Evolutionary conservation across 2,888 invertebrate species (phyloP), one percentile per base, ranked within the genome.

Genomic region (Stomorhina lunata): DNA sequence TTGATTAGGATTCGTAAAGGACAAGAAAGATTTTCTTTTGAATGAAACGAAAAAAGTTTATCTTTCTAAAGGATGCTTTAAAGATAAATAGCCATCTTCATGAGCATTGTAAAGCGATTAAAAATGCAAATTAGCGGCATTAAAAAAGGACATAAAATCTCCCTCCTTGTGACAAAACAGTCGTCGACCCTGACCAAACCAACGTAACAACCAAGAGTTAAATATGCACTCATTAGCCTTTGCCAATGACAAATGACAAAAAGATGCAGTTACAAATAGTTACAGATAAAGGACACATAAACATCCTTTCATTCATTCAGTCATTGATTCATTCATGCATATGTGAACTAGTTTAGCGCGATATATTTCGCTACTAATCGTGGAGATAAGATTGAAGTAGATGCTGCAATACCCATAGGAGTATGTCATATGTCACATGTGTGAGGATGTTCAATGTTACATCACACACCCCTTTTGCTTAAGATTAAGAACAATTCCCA

Each of bases 141-240:
- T 45, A 71, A 68, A 61, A 68, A 61, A 65, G 71, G 59, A 65
- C 78, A 78, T 72, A 65, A 71, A 71, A 77, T 43, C 69, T 53
- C 29, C 61, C 27, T 43, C 48, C 12, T 45, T 77, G 61, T 61
- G 15, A 4, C 61, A 53, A 10, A 50, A 53, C 29, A 1, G 29
- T 17, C 43, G 57, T 27, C 34, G 68, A 81, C 81, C 81, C 65
- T 71, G 79, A 69, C 81, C 81, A 73, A 57, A 61, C 48, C 81
- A 68, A 71, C 32, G 57, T 45, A 71, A 9, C 77, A 81, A 76
- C 71, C 82, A 71, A 79, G 75, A 82, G 79, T 79, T 82, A 76
- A 82, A 79, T 82, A 79, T 82, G 50, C 75, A 72, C 59, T 82
- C 82, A 82, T 82, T 82, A 82, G 82, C 79, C 75, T 79, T 66